Base-by-base conservation (phyloP, 2,113 vertebrate species). In the Syngnathus typhle region DNA sequence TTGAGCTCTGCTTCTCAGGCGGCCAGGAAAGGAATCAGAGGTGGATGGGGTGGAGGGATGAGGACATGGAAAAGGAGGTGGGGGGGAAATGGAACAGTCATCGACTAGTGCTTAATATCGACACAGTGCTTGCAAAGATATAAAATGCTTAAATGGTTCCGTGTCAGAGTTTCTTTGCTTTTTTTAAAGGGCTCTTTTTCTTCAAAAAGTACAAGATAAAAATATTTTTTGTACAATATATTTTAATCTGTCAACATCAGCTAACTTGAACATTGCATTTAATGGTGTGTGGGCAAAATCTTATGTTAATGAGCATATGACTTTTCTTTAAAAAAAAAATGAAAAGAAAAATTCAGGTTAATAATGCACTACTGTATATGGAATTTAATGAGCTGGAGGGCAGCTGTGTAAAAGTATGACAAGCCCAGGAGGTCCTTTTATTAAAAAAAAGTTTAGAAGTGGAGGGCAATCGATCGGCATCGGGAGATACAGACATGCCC, bases 11-110 rank as follows among this genome's bases (percentile, higher is more conserved):
- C 74, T 84, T 88, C 81, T 84, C 87, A 85, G 75, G 75, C 72
- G 0, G 69, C 71, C 66, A 72, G 85, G 88, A 87, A 86, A 75
- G 70, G 46, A 64, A 56, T 32, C n/a, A 55, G 70, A 66, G 75
- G 70, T 44, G 77, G 73, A 60, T 55, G 70, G 73, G 73, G 72
- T 56, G 58, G 77, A 74, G 64, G 61, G 75, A 84, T 91, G 88
- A 91, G 84, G 72, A 73, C 76, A 91, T 91, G 91, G 90, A 90
- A 91, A 89, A 59, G 72, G 11, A 54, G 65, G 73, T 70, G 64
- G 77, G 71, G 43, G 12, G 61, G 72, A 10, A 70, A 49, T n/a
- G 43, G 12, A 32, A 21, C 49, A 23, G 54, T 65, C 68, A 60
- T 54, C 12, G n/a, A 43, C n/a, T 16, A 44, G 27, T 43, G 11